Evolutionary conservation across 2,888 invertebrate genomes (phyloP), one percentile per base, ranked within the genome.

Genomic region (Choreutis nemorana): DNA sequence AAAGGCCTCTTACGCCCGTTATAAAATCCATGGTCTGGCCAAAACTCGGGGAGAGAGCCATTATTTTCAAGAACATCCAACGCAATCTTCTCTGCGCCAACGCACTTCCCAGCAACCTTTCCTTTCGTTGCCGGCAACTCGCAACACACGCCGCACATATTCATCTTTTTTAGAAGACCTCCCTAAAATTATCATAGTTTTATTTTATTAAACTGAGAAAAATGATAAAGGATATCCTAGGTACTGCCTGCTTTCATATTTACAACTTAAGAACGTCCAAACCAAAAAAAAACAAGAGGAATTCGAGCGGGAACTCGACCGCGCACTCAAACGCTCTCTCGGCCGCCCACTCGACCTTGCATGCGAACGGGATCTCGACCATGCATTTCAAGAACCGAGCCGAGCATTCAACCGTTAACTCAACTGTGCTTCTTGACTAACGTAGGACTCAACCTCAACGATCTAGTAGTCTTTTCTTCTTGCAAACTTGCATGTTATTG

Each of bases 1-100:
- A n/a, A n/a, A n/a, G n/a, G n/a, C n/a, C n/a, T n/a, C 67, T 61
- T 9, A 75, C 72, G 71, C 24, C 75, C 72, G 1, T 1, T 31
- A 30, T n/a, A n/a, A n/a, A 64, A 63, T 3, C 54, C 48, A 0
- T 45, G 38, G 3, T 58, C 56, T 0, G 67, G 66, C 72, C 71
- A 73, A 8, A 36, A 20, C 0, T 35, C 31, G 0, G 64, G 63
- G 9, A 65, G 34, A 1, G 14, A 10, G 1, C 28, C 23, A 2
- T 29, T 33, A 4, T n/a, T 28, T 8, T 30, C 27, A 10, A 56
- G 29, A 1, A 35, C 32, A 3, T 44, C 40, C 4, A 23, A 29
- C 1, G 62, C 68, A 0, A 71, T 71, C 1, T 42, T 30, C 30
- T 71, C 68, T 0, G 61, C 66, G 14, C 60, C 53, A 6, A 70